Conservation (phyloP, 92 coral and sea anemone species). For the Heteractis magnifica region DNA sequence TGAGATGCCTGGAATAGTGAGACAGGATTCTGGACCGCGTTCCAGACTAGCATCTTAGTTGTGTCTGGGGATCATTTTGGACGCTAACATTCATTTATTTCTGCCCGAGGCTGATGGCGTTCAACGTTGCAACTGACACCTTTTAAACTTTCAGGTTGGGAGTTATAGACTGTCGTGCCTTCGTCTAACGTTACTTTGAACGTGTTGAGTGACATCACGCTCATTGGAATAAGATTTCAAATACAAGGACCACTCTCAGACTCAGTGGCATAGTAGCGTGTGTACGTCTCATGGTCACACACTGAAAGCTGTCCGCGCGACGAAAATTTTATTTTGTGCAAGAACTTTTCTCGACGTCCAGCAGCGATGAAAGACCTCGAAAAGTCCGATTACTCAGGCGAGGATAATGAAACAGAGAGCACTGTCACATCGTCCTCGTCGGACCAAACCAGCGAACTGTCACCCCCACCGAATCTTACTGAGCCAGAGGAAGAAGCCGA, state of each 20-base stretch:
- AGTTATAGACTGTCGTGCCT: conserved; percentile 30
- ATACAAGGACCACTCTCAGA: conserved; percentile 15
- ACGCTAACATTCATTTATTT: background rate
- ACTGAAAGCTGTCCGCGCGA: background rate
- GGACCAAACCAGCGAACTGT: conserved; percentile 40
- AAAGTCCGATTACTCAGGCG: conserved; percentile 39
- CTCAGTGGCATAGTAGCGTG: conserved; percentile 26
- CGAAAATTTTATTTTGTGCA: background rate
- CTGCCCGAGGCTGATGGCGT: conserved; percentile 8
- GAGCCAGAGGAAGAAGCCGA: conserved; percentile 41
- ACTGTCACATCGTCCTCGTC: conserved; percentile 33
- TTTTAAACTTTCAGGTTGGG: conserved; percentile 32
- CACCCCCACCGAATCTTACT: conserved; percentile 37
- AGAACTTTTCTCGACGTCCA: background rate
- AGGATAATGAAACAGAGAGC: conserved; percentile 27
- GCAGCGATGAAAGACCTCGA: conserved; percentile 36
- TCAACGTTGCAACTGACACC: conserved; percentile 22
- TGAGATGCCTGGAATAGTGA: background rate
- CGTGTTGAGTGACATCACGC: conserved; percentile 38
- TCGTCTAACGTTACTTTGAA: conserved; percentile 23
- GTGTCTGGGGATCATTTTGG: background rate
- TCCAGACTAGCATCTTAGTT: background rate
- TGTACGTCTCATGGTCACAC: conserved; percentile 30
- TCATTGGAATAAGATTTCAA: conserved; percentile 28
- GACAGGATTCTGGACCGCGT: background rate